phyloP scores from a whole-genome alignment of 2,797 vertebrate species.

The Helicolenus hilgendorfi region DNA sequence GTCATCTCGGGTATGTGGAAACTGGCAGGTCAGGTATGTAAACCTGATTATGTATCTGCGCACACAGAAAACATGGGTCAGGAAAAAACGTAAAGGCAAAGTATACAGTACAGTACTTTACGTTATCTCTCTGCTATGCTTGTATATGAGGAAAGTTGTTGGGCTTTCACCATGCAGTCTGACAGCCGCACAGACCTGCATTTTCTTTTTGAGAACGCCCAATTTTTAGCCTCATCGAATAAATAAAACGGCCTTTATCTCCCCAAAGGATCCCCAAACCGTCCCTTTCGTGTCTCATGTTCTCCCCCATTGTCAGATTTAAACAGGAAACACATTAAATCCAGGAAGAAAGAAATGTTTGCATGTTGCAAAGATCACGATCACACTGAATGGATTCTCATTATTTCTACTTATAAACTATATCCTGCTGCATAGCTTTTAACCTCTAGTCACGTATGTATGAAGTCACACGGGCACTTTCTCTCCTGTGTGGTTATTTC shows the following conservation, averaged over 20 bases:
- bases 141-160: not conserved
- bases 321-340: conserved; percentile 33
- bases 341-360: conserved; percentile 38
- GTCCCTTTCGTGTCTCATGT: not conserved
- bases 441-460: not conserved
- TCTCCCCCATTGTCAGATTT: not conserved
- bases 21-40: conserved; percentile 69
- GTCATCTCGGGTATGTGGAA: conserved; percentile 72
- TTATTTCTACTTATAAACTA: conserved; percentile 24
- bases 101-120: not conserved
- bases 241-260: not conserved
- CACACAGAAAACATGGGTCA: conserved; percentile 9
- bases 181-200: not conserved
- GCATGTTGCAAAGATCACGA: conserved; percentile 11
- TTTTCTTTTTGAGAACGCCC: not conserved
- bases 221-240: not conserved
- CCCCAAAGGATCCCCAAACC: not conserved
- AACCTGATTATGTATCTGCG: conserved; percentile 61
- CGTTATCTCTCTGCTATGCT: not conserved
- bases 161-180: not conserved
- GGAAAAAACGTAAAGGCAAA: not conserved
- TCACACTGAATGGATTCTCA: not conserved
- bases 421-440: not conserved
- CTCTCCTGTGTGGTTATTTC: not conserved
- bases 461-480: not conserved